A percentile compares a stretch with the other conserved stretches of the same genome.
phyloP scores from a whole-genome alignment of 1,140 invertebrate species.

The Pinna nobilis region DNA sequence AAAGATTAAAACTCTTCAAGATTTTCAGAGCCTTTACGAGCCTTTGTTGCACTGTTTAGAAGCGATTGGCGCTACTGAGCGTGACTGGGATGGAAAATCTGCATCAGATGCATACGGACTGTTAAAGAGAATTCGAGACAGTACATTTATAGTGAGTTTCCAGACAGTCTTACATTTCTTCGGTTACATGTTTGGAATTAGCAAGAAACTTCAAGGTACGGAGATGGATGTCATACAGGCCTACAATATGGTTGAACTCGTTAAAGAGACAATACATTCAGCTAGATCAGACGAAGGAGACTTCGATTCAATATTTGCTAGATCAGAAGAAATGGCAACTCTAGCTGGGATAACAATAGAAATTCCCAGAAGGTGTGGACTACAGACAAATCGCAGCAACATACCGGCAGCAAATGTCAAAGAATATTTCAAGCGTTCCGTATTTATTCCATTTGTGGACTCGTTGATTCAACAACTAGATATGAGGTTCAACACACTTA shows the following conservation, averaged over 20 bases:
- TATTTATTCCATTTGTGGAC: constrained; percentile 39
- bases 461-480: constrained; percentile 27
- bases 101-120: constrained; percentile 33
- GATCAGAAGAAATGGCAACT: neutral
- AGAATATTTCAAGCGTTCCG: constrained; percentile 33
- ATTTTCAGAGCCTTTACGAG: constrained; percentile 41
- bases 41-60: constrained; percentile 19
- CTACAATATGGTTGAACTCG: constrained; percentile 31
- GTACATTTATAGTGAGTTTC: constrained; percentile 42
- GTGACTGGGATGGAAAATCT: constrained; percentile 35
- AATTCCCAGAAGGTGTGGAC: constrained; percentile 2
- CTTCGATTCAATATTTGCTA: neutral
- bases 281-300: constrained; percentile 1
- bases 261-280: constrained; percentile 7
- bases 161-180: constrained; percentile 40
- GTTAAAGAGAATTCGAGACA: constrained; percentile 33
- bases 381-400: constrained; percentile 45
- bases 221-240: constrained; percentile 31
- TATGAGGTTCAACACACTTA: constrained; percentile 1
- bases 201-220: constrained; percentile 40
- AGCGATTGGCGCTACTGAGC: constrained; percentile 26
- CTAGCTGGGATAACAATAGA: neutral
- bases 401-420: constrained; percentile 20
- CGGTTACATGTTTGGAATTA: constrained; percentile 35
- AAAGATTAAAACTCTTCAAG: constrained; percentile 40